These are phyloP conservation scores for Lophotriccus pileatus DNA, from an alignment of 2,797 vertebrate species.

Conservation along the genomic window DNA sequence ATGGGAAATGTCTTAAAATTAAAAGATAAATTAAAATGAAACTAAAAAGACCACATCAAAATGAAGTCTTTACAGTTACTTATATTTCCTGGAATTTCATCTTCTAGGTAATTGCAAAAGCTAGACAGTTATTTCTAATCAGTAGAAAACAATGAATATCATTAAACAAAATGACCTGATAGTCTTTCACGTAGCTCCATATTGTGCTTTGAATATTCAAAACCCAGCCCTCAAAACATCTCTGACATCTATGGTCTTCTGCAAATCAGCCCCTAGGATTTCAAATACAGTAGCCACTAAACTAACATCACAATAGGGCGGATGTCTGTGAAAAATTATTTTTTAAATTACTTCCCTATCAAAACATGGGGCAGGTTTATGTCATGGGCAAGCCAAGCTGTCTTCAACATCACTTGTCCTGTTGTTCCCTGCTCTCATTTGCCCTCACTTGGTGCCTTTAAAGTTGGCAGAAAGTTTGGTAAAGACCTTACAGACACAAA, in stretches of 20 bases:
- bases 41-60: not conserved
- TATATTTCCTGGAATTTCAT: not conserved
- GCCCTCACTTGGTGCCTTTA: not conserved
- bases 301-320: not conserved
- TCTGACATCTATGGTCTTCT: not conserved
- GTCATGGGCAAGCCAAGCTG: not conserved
- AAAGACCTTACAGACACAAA: not conserved
- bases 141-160: not conserved
- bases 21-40: not conserved
- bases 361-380: not conserved
- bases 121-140: not conserved
- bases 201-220: not conserved
- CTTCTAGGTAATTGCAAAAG: not conserved
- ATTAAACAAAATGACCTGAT: not conserved
- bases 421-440: not conserved
- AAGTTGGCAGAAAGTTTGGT: not conserved
- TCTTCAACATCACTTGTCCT: not conserved
- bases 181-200: not conserved
- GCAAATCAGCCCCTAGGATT: not conserved
- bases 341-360: not conserved
- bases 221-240: not conserved
- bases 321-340: not conserved
- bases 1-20: not conserved
- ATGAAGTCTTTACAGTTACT: not conserved
- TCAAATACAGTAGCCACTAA: not conserved